Evolutionary conservation across 2,797 vertebrate species (phyloP).

Genomic region (Chloroceryle inda): DNA sequence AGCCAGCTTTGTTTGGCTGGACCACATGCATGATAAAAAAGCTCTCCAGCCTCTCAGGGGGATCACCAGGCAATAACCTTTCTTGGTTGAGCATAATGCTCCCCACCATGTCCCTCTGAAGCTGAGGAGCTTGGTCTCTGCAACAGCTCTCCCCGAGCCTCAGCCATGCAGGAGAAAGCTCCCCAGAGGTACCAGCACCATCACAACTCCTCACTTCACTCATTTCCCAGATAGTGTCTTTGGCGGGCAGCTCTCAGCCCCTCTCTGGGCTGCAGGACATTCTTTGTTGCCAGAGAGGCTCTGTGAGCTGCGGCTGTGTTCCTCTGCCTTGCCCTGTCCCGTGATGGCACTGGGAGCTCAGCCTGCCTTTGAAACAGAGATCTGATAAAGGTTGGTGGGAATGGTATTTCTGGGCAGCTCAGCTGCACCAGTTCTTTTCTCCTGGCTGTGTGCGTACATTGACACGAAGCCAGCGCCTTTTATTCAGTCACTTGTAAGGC

Average conservation of each 20-base stretch:
- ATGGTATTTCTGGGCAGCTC: neutral
- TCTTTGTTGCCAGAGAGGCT: neutral
- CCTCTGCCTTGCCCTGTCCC: neutral
- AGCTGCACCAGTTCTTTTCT: neutral
- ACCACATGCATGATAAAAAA: neutral
- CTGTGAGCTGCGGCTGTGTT: neutral
- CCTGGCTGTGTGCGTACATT: neutral
- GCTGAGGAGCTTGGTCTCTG: neutral
- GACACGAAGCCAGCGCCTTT: conserved; percentile 2
- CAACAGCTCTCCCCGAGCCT: neutral
- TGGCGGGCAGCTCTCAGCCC: neutral
- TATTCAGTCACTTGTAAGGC: neutral
- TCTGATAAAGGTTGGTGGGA: neutral
- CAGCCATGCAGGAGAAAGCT: neutral
- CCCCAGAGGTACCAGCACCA: neutral
- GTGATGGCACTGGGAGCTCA: neutral
- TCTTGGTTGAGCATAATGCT: neutral
- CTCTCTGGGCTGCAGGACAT: neutral
- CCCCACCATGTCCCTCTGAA: neutral
- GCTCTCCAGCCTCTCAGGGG: neutral
- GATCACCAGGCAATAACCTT: neutral
- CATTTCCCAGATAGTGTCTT: neutral
- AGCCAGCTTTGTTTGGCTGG: conserved; percentile 4
- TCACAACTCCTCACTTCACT: neutral
- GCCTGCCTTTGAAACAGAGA: neutral